A percentile compares a stretch with the other conserved stretches of the same genome.
Evolutionary conservation across 2,888 invertebrate species (phyloP).

Genomic region (Ochropleura plecta): DNA sequence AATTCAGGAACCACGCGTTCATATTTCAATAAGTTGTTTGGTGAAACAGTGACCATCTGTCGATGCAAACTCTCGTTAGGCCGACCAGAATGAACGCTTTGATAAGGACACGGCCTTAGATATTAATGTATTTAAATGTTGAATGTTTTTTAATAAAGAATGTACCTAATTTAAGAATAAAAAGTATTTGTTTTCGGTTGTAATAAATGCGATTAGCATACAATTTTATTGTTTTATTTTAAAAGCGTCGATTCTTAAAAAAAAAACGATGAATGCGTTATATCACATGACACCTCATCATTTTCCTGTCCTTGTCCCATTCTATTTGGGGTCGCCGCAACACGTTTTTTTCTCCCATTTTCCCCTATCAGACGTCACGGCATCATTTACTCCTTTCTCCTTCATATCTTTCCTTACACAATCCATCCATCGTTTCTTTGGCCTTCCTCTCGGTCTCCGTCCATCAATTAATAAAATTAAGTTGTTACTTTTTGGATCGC

Average conservation of each 20-base stretch:
- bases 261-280: no score
- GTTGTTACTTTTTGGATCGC: no score
- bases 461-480: no score
- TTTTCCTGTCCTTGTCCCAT: no score
- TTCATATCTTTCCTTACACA: no score
- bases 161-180: constrained; percentile 44
- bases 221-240: constrained; percentile 26
- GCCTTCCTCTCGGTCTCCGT: no score
- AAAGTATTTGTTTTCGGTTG: constrained; percentile 50
- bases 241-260: not conserved
- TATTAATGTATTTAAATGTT: constrained; percentile 32
- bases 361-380: no score
- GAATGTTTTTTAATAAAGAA: constrained; percentile 42
- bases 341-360: no score
- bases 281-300: not conserved
- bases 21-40: not conserved
- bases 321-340: no score
- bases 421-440: no score
- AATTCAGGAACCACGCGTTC: not conserved
- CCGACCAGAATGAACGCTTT: not conserved
- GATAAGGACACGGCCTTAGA: not conserved
- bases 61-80: not conserved
- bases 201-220: constrained; percentile 52
- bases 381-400: no score
- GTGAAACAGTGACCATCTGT: not conserved